phyloP scores from a whole-genome alignment of 1,140 invertebrate species.

The Ctenoplectra terminalis region DNA sequence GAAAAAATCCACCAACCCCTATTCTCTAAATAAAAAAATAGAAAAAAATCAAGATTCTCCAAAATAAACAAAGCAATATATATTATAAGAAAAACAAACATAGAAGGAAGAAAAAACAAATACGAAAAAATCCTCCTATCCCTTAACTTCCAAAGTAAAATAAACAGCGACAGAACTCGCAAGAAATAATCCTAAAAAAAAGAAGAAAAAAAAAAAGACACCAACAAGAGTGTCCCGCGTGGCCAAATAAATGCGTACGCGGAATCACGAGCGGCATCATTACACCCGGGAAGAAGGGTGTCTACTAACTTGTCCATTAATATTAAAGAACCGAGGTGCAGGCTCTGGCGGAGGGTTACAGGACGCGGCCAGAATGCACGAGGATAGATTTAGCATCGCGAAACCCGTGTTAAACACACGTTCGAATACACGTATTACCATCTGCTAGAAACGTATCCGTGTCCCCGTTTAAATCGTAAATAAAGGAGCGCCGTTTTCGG shows the following conservation, averaged over 20 bases:
- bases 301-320: conserved; percentile 81
- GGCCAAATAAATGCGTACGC: conserved; percentile 20
- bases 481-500: conserved; percentile 34
- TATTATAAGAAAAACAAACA: too few species aligned
- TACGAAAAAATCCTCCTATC: too few species aligned
- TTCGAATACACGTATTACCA: neutral
- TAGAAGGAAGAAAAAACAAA: too few species aligned
- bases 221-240: conserved; percentile 12
- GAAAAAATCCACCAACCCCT: neutral
- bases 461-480: conserved; percentile 45
- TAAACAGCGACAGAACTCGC: too few species aligned
- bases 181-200: too few species aligned
- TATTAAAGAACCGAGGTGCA: conserved; percentile 79
- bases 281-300: conserved; percentile 66
- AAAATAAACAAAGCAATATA: too few species aligned
- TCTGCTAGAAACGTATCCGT: neutral
- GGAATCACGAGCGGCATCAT: conserved; percentile 50
- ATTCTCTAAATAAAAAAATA: too few species aligned
- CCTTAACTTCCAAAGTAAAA: too few species aligned
- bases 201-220: neutral
- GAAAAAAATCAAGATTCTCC: too few species aligned
- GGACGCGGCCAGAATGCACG: conserved; percentile 40
- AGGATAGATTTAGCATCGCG: conserved; percentile 50
- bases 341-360: conserved; percentile 27
- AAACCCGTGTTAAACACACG: conserved; percentile 29